Percentiles rank a stretch among this genome's conserved stretches.
Conservation (phyloP, 2,797 vertebrate genomes). For the Diceros bicornis region DNA sequence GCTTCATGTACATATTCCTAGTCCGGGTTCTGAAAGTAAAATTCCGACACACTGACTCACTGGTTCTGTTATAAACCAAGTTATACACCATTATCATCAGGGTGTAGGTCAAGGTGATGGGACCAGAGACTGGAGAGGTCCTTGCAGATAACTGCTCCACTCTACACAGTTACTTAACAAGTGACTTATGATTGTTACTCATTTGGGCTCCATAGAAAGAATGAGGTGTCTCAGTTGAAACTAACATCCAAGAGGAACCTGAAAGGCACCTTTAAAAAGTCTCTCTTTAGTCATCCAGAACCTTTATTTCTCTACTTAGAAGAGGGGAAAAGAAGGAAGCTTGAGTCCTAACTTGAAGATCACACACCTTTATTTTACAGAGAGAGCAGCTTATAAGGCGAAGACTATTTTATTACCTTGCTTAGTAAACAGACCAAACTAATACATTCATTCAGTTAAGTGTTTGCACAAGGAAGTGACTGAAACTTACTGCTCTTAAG, state of each 20-base stretch:
- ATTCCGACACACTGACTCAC: not conserved
- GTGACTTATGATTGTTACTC: not conserved
- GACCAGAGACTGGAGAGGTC: not conserved
- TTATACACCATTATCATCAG: too few species aligned
- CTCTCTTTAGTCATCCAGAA: constrained; percentile 15
- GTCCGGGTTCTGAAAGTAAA: not conserved
- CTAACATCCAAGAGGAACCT: not conserved
- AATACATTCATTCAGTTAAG: constrained; percentile 53
- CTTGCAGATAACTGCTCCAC: not conserved
- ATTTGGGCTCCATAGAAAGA: not conserved
- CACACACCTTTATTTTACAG: constrained; percentile 45
- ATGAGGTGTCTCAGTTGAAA: not conserved
- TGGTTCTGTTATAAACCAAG: not conserved
- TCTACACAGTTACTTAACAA: not conserved
- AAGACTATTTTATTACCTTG: constrained; percentile 38
- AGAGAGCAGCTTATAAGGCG: constrained; percentile 1
- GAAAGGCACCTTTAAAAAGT: constrained; percentile 43
- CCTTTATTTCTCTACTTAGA: constrained; percentile 17
- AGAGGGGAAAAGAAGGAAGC: constrained; percentile 36
- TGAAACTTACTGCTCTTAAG: constrained; percentile 56
- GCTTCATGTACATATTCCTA: not conserved
- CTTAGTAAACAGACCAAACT: constrained; percentile 57
- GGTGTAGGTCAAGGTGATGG: not conserved
- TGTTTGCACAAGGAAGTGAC: constrained; percentile 76
- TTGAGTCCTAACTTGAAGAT: not conserved